Evolutionary conservation across 2,888 invertebrate species (phyloP), one percentile per base, ranked within the genome.

Genomic region (Caenorhabditis panamensis): DNA sequence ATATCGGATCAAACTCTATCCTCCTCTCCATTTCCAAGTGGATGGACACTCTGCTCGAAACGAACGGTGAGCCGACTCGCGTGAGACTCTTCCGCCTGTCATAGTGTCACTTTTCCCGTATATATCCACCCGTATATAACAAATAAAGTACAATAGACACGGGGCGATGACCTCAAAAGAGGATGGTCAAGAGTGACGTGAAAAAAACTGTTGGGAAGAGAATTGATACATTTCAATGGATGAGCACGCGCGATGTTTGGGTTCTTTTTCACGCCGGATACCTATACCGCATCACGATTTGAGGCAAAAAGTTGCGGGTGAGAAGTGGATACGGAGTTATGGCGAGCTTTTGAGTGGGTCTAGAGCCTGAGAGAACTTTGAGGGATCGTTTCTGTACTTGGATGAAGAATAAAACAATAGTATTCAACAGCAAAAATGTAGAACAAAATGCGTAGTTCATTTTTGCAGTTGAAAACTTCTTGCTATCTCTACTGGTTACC

Each of bases 221-320:
- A 61, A 63, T 53, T 64, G 37, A 66, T 66, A 66, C 66, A n/a
- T 26, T 53, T 18, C 20, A 41, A 59, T n/a, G 28, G 63, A 62
- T 62, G 49, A 51, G 53, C 22, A 53, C 31, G n/a, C n/a, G n/a
- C n/a, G n/a, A n/a, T 64, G 53, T 64, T 64, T 64, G 53, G 24
- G n/a, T n/a, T n/a, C n/a, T n/a, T n/a, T n/a, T n/a, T n/a, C n/a
- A n/a, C n/a, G n/a, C 28, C 49, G 51, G 20, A 36, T 51, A 51
- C 36, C 64, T n/a, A n/a, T n/a, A n/a, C n/a, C n/a, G n/a, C n/a
- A 63, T 63, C 63, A 63, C 63, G 63, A 63, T 36, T 63, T 63
- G 49, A 36, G 9, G 31, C 49, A 49, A 62, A 62, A 28, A 49
- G 26, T 47, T 62, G 61, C n/a, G 22, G 51, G 51, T 51, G 51